These are phyloP conservation scores for Clavelina lepadiformis DNA, from an alignment of 23 tunicate genomes.

Conservation along the genomic window DNA sequence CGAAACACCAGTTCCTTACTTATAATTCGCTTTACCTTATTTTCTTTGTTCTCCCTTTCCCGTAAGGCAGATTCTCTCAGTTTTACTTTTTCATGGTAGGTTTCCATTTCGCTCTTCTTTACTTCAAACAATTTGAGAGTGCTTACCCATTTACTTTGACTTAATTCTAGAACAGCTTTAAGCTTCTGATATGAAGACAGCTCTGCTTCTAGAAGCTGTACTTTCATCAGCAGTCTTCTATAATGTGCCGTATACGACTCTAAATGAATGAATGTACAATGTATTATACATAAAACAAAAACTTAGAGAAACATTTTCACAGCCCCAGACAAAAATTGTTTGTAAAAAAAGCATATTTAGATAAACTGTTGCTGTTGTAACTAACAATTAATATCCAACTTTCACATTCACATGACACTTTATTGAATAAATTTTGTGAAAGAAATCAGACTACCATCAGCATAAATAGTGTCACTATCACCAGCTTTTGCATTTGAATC, in stretches of 20 bases:
- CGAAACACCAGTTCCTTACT: not conserved
- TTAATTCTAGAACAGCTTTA: not conserved
- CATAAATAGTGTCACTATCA: too few species aligned
- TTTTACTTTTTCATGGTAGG: not conserved
- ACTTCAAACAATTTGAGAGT: not conserved
- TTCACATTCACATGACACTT: too few species aligned
- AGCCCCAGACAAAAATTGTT: too few species aligned
- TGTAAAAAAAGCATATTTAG: not conserved
- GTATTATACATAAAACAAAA: not conserved
- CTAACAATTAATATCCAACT: too few species aligned
- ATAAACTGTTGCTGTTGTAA: too few species aligned
- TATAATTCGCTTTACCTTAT: conserved; percentile 5
- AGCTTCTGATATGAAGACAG: conserved; percentile 1
- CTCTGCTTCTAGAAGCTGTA: conserved; percentile 4
- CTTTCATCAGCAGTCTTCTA: conserved; percentile 1
- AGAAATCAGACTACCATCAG: too few species aligned
- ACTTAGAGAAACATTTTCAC: not conserved
- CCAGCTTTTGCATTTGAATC: too few species aligned
- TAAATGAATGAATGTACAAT: not conserved
- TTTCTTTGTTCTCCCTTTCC: conserved; percentile 15
- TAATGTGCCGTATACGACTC: conserved; percentile 18
- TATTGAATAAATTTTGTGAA: too few species aligned
- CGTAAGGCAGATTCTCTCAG: not conserved
- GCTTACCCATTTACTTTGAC: conserved; percentile 5
- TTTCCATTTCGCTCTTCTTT: conserved; percentile 4